Evolutionary conservation across 2,113 vertebrate genomes (phyloP).

Genomic region (Ictalurus punctatus): DNA sequence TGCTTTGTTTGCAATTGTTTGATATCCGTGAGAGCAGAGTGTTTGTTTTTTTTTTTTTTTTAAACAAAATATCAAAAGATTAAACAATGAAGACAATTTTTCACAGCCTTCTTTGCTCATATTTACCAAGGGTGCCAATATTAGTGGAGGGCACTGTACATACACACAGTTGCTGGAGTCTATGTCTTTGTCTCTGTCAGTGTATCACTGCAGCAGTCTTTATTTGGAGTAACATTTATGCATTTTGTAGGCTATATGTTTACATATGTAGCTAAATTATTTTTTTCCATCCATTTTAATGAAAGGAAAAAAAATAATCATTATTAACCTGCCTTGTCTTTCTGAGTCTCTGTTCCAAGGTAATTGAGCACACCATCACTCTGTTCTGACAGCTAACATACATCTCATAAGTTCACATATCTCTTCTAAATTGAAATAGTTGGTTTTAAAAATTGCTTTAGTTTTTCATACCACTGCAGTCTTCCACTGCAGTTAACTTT

Average conservation of each 20-base stretch:
- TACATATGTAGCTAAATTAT: background rate
- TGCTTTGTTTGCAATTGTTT: no score
- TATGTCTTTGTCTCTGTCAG: background rate
- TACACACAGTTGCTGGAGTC: background rate
- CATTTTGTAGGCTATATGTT: background rate
- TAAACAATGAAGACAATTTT: no score
- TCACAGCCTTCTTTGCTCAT: no score
- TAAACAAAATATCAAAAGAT: no score
- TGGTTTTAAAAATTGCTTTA: background rate
- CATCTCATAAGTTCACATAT: background rate
- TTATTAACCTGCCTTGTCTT: background rate
- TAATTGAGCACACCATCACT: slow-evolving; percentile 9
- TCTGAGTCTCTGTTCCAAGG: background rate
- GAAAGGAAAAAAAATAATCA: background rate
- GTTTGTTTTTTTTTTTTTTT: no score
- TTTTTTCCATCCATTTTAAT: background rate
- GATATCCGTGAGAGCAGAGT: no score
- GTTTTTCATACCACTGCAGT: background rate
- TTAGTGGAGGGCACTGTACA: no score
- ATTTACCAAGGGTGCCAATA: no score
- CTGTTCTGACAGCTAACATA: slow-evolving; percentile 33
- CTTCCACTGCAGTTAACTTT: slow-evolving; percentile 10
- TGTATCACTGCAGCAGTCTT: background rate
- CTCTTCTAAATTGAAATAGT: slow-evolving; percentile 3
- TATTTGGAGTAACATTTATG: background rate